A percentile compares a stretch with the other conserved stretches of the same genome.
These are phyloP conservation scores for Microtus pennsylvanicus DNA, from an alignment of 2,113 vertebrate species.

Conservation along the genomic window DNA sequence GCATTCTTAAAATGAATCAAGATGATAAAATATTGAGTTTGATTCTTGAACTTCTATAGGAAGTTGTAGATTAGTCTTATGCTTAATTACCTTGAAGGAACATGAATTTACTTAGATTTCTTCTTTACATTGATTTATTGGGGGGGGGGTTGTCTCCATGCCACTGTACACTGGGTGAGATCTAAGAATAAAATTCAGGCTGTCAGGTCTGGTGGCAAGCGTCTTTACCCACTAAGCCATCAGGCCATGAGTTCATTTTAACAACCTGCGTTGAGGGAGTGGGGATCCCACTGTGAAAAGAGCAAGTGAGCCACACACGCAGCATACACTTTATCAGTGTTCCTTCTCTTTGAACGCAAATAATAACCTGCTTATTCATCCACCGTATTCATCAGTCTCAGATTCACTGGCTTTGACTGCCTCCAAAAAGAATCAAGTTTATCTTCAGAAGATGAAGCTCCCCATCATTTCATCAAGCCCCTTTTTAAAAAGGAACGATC, in stretches of 20 bases:
- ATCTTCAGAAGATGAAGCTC: slow-evolving; percentile 1
- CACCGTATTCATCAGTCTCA: background rate
- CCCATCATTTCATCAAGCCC: background rate
- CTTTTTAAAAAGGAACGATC: background rate
- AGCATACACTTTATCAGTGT: background rate
- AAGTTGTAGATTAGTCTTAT: background rate
- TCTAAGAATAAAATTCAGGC: background rate
- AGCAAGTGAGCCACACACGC: background rate
- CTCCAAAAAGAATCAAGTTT: slow-evolving; percentile 17
- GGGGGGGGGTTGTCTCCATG: background rate
- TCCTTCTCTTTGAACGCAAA: background rate
- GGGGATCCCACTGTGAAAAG: background rate
- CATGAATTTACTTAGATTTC: background rate
- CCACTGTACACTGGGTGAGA: background rate
- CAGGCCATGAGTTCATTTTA: background rate
- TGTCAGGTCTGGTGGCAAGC: background rate
- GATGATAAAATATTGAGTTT: background rate
- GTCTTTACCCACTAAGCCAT: background rate
- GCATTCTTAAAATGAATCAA: background rate
- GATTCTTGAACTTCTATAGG: background rate
- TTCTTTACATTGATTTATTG: background rate
- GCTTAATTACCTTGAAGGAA: slow-evolving; percentile 14
- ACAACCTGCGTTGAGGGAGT: background rate
- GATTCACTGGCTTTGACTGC: background rate
- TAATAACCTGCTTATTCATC: background rate